phyloP scores from a whole-genome alignment of 2,888 invertebrate species.

The Theretra japonica region DNA sequence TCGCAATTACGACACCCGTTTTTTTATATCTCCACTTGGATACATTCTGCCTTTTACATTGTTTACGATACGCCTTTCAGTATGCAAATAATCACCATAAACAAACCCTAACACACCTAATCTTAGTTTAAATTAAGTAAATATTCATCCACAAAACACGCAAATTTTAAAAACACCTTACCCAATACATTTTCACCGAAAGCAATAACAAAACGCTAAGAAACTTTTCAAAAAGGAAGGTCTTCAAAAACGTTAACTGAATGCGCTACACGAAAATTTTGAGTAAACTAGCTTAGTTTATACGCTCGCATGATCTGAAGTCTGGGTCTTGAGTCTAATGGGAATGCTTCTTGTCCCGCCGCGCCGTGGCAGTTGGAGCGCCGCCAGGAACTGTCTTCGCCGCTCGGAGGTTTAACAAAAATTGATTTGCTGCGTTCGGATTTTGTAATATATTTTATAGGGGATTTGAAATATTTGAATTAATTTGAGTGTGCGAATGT shows the following conservation, averaged over 20 bases:
- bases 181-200: no score
- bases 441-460: constrained; percentile 26
- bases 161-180: no score
- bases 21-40: no score
- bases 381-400: constrained; percentile 21
- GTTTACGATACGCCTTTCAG: no score
- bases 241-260: constrained; percentile 23
- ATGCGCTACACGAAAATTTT: constrained; percentile 18
- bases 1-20: no score
- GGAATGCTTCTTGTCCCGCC: constrained; percentile 68
- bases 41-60: no score
- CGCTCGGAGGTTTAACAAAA: constrained; percentile 40
- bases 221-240: not conserved
- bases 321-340: constrained; percentile 63
- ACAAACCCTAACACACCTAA: no score
- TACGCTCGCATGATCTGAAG: constrained; percentile 51
- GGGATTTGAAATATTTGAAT: constrained; percentile 1
- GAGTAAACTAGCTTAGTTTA: constrained; percentile 53
- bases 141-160: no score
- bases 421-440: constrained; percentile 43
- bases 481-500: not conserved
- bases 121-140: no score
- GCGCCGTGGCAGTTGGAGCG: constrained; percentile 55
- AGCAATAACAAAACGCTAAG: not conserved
- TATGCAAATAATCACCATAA: no score